A percentile compares a stretch with the other conserved stretches of the same genome.
Conservation (phyloP, 2,888 invertebrate species). For the Eristalinus sepulchralis region DNA sequence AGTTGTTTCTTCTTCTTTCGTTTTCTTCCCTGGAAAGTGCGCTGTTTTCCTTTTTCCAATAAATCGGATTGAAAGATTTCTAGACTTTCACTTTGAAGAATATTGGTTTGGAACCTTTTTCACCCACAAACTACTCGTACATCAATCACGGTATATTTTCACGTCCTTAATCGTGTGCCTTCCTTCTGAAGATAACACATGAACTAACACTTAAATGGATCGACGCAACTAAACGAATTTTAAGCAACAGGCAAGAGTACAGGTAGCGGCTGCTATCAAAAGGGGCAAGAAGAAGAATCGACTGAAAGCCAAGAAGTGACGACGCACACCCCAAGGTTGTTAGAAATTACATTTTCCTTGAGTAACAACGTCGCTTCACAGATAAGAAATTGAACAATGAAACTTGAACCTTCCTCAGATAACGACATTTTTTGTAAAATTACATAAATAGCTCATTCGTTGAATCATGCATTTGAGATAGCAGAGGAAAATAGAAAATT, state of each 20-base stretch:
- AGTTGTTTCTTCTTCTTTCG: not conserved
- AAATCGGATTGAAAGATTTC: not conserved
- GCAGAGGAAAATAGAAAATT: not conserved
- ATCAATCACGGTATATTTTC: no score
- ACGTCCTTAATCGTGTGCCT: no score
- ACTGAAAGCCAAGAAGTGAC: not conserved
- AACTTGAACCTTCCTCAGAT: not conserved
- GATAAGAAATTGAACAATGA: not conserved
- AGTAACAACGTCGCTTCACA: not conserved
- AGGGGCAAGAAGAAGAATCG: not conserved
- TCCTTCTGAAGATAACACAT: no score
- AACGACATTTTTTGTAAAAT: not conserved
- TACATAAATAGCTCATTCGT: not conserved
- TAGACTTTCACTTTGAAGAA: not conserved
- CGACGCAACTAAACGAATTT: no score
- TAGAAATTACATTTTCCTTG: not conserved
- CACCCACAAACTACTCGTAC: no score
- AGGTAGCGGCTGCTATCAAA: not conserved
- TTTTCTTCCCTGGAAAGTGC: not conserved
- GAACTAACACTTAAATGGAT: no score
- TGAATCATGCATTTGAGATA: not conserved
- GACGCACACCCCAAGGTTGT: not conserved
- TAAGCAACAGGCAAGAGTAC: no score
- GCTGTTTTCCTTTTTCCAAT: not conserved
- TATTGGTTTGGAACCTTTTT: no score